Conservation (phyloP, 2,797 vertebrate genomes). For the Protosalanx chinensis region DNA sequence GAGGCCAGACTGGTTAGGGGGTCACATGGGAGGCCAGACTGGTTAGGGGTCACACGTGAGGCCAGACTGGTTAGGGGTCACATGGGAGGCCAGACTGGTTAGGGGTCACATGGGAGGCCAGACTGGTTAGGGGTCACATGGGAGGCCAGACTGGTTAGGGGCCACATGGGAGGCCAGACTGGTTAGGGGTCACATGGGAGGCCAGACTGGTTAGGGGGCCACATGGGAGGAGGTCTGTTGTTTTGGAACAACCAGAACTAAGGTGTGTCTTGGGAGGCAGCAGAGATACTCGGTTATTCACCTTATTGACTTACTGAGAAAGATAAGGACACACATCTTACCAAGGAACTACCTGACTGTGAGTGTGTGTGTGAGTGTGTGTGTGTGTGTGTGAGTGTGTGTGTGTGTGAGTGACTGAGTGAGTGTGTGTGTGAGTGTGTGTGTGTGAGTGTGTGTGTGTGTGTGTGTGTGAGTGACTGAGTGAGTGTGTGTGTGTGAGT, state of each 20-base stretch:
- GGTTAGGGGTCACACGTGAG: not conserved
- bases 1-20: too few species aligned
- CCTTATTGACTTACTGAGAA: too few species aligned
- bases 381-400: conserved; percentile 16
- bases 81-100: conserved; percentile 36
- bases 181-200: conserved; percentile 46
- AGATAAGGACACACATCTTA: too few species aligned
- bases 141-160: too few species aligned
- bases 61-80: too few species aligned
- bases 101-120: conserved; percentile 36
- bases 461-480: too few species aligned
- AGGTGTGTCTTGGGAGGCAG: conserved; percentile 17
- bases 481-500: too few species aligned
- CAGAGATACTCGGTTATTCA: too few species aligned
- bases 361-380: conserved; percentile 47
- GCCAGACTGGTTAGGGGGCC: not conserved
- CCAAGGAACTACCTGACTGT: not conserved
- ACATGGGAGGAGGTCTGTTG: conserved; percentile 2
- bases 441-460: conserved; percentile 19
- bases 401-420: not conserved
- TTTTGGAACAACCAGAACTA: conserved; percentile 40
- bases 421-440: conserved; percentile 47
- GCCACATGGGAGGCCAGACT: conserved; percentile 21
- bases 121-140: not conserved
- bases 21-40: conserved; percentile 38